These are phyloP conservation scores for Drosophila nigritarsus DNA, from an alignment of 2,888 invertebrate species.

Conservation along the genomic window DNA sequence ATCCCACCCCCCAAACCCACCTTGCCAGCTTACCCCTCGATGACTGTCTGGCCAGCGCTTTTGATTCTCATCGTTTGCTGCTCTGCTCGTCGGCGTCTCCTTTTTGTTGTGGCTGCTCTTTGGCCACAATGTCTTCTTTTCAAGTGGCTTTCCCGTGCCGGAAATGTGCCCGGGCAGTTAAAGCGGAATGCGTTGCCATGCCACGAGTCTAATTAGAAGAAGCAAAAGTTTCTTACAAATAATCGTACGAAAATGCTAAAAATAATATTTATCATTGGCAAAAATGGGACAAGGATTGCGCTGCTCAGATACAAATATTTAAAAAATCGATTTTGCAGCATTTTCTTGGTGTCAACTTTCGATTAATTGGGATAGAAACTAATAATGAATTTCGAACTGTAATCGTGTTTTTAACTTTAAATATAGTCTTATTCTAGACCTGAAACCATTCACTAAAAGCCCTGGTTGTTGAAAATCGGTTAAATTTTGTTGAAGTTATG, in stretches of 20 bases:
- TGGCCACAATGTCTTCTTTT: constrained; percentile 37
- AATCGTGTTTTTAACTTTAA: neutral
- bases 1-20: neutral
- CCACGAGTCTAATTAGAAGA: constrained; percentile 51
- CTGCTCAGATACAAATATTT: too few relatives aligned
- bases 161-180: constrained; percentile 25
- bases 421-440: neutral
- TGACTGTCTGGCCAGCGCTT: constrained; percentile 33
- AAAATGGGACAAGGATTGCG: neutral
- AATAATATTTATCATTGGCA: neutral
- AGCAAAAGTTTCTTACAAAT: constrained; percentile 7
- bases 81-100: neutral
- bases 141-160: constrained; percentile 43
- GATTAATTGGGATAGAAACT: neutral
- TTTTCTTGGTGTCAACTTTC: neutral
- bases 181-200: constrained; percentile 36
- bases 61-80: constrained; percentile 39
- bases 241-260: neutral
- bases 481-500: neutral
- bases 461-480: neutral
- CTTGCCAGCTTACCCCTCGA: neutral
- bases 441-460: neutral
- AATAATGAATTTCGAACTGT: neutral
- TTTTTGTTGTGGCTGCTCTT: constrained; percentile 15
- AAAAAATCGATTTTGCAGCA: neutral